A percentile compares a stretch with the other conserved stretches of the same genome.
These are phyloP conservation scores for Campylomormyrus numenius DNA, from an alignment of 2,113 vertebrate species.

Conservation along the genomic window DNA sequence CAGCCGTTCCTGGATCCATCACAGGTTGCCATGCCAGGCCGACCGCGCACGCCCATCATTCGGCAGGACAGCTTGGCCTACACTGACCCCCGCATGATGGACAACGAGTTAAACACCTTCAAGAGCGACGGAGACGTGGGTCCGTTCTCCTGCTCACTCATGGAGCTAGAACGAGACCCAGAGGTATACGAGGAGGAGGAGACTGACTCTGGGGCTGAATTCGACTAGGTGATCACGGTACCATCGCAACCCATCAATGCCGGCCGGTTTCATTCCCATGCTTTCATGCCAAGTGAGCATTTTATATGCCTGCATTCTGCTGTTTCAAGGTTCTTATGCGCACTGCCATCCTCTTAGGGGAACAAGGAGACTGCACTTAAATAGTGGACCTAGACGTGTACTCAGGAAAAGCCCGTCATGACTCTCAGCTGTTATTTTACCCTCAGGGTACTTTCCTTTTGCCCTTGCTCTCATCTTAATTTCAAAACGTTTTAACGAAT, in stretches of 20 bases:
- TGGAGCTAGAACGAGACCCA: slow-evolving; percentile 21
- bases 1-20: slow-evolving; percentile 64
- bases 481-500: background rate
- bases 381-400: background rate
- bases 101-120: slow-evolving; percentile 73
- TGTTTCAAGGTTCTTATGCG: background rate
- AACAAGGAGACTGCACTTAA: background rate
- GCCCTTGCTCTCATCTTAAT: background rate
- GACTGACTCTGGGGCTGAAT: background rate
- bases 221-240: background rate
- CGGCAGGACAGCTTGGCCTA: slow-evolving; percentile 54
- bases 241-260: background rate
- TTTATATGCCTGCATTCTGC: background rate
- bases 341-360: background rate
- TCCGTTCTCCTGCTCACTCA: slow-evolving; percentile 48
- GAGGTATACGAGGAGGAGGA: background rate
- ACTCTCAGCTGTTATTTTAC: background rate
- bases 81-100: slow-evolving; percentile 58
- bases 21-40: background rate
- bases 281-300: background rate
- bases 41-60: background rate
- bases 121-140: slow-evolving; percentile 52
- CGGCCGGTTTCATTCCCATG: background rate
- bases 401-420: background rate
- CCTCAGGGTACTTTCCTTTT: background rate